phyloP scores from a whole-genome alignment of 2,113 vertebrate species.

The Gambusia holbrooki region DNA sequence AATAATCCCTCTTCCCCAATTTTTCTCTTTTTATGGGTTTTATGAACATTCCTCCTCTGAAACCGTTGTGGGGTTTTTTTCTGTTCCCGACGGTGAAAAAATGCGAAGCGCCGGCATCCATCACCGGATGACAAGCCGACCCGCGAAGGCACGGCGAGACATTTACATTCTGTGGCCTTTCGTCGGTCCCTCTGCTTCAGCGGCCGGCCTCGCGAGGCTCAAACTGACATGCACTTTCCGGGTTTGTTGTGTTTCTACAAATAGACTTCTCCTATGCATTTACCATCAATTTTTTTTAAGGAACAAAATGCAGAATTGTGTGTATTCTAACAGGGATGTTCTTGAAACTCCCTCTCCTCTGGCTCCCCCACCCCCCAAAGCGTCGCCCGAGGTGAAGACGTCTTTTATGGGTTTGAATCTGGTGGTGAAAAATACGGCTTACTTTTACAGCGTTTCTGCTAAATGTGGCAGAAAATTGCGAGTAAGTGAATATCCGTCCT shows the following conservation, averaged over 20 bases:
- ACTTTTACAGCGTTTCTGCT: conserved; percentile 18
- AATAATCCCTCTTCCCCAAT: conserved; percentile 30
- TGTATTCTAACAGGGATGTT: conserved; percentile 27
- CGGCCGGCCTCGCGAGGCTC: conserved; percentile 7
- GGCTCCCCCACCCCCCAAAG: conserved; percentile 19
- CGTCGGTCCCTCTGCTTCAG: conserved; percentile 25
- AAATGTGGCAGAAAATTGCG: conserved; percentile 4
- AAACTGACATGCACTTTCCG: conserved; percentile 16
- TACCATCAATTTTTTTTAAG: conserved; percentile 9
- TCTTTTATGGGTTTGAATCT: conserved; percentile 48
- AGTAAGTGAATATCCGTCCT: neutral
- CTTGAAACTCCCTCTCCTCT: conserved; percentile 15
- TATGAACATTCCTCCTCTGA: conserved; percentile 61
- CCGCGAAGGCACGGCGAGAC: conserved; percentile 29
- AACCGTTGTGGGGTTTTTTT: conserved; percentile 22
- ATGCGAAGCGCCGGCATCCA: conserved; percentile 60
- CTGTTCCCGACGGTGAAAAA: conserved; percentile 45
- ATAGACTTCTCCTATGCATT: conserved; percentile 9
- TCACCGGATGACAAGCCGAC: conserved; percentile 58
- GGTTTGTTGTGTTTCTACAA: conserved; percentile 15
- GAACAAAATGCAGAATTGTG: conserved; percentile 24
- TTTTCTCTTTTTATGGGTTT: conserved; percentile 46
- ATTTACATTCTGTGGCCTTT: conserved; percentile 50
- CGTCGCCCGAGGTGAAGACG: conserved; percentile 47
- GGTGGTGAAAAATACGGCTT: conserved; percentile 61